A percentile compares a stretch with the other conserved stretches of the same genome.
Evolutionary conservation across 2,113 vertebrate genomes (phyloP).

Genomic region (Eira barbara): DNA sequence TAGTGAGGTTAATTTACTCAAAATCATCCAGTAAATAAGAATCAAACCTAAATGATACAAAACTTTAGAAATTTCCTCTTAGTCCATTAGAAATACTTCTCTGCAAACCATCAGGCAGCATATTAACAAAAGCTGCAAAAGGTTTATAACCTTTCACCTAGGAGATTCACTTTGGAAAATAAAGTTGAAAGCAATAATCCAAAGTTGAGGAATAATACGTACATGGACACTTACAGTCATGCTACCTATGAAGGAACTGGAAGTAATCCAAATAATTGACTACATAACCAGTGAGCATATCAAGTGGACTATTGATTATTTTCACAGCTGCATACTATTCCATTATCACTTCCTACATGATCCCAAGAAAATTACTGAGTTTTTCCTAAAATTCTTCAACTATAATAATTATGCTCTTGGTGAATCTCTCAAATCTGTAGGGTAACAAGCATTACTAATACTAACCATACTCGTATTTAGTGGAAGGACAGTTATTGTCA

Average conservation of each 20-base stretch:
- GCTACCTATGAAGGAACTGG: not conserved
- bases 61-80: not conserved
- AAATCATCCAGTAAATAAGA: not conserved
- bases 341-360: not conserved
- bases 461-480: not conserved
- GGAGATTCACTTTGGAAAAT: conserved; percentile 32
- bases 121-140: not conserved
- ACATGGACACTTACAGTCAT: not conserved
- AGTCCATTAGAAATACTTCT: not conserved
- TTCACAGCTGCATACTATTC: not conserved
- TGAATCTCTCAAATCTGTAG: not conserved
- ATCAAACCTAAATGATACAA: not conserved
- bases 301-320: not conserved
- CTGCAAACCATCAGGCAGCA: not conserved
- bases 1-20: not conserved
- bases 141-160: not conserved
- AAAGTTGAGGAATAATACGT: not conserved
- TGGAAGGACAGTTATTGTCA: not conserved
- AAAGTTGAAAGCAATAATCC: conserved; percentile 15
- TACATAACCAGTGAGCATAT: not conserved
- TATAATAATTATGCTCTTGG: not conserved
- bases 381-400: not conserved
- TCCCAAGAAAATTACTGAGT: not conserved
- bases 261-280: not conserved
- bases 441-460: not conserved